Base-by-base conservation (phyloP, 1,140 invertebrate species). In the Eriosoma lanigerum region DNA sequence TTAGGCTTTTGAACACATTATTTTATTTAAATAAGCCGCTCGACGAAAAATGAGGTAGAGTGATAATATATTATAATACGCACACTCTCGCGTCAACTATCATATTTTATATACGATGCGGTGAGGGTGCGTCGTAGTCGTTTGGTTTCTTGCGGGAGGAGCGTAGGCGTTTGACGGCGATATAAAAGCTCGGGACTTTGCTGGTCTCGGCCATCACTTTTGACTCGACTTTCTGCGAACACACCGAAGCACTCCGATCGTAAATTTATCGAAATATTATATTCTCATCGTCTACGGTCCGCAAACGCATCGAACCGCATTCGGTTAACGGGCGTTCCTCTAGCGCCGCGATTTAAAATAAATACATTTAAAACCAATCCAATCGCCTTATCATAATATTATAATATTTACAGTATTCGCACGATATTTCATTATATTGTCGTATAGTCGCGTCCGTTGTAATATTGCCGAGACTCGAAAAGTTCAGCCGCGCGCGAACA, bases 171-270 rank as follows among this genome's bases (percentile, higher is more conserved):
- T 21, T 3, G 17, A 19, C 44, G 24, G n/a, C 6, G 19, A n/a
- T 68, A 68, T 68, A 68, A 48, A 68, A 68, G 66, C 66, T 46
- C n/a, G 21, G 2, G 1, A 48, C 44, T 68, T 26, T 24, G 38
- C 44, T 10, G 13, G 13, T 26, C n/a, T 48, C 3, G 66, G 38
- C 44, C 64, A 68, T 68, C 66, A 68, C 44, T 68, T 26, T 46
- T n/a, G 64, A 46, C 64, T 46, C 38, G 66, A 48, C 66, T 26
- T 68, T 48, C 8, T n/a, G 66, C 66, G 38, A n/a, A 38, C 19
- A n/a, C 60, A 10, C 15, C 60, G 29, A 26, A 15, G 26, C 58
- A 13, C 21, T 9, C 21, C 6, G 21, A 56, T 12, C 24, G 56
- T 21, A 60, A 4, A 17, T 15, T 1, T 24, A 58, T 13, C 3